phyloP scores from a whole-genome alignment of 2,113 vertebrate genomes.

The Clarias batrachus region DNA sequence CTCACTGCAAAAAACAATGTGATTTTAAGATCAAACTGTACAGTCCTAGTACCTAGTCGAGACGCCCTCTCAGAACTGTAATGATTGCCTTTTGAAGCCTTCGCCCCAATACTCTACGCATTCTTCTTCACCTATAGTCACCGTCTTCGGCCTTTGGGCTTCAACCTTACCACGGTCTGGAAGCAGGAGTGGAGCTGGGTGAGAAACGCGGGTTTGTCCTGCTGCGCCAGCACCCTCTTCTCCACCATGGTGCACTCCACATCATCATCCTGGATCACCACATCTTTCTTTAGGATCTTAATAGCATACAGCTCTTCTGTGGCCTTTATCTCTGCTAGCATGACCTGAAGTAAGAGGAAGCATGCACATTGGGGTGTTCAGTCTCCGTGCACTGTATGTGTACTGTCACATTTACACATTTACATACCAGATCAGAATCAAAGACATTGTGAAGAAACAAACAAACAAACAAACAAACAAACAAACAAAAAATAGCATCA shows the following conservation, averaged over 20 bases:
- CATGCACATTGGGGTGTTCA: not conserved
- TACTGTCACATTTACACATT: too few relatives aligned
- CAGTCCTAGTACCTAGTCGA: not conserved
- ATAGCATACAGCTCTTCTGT: constrained; percentile 86
- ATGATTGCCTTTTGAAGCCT: not conserved
- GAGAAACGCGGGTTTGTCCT: constrained; percentile 88
- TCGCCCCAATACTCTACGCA: not conserved
- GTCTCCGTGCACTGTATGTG: not conserved
- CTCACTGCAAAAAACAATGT: too few relatives aligned
- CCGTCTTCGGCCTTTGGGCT: too few relatives aligned
- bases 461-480: not conserved
- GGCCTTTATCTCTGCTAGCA: constrained; percentile 89
- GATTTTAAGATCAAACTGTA: too few relatives aligned
- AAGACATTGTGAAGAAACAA: not conserved
- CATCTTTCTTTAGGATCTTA: constrained; percentile 95
- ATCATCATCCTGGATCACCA: constrained; percentile 96
- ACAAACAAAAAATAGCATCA: not conserved
- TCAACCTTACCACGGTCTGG: constrained; percentile 85
- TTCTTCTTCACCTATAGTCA: not conserved
- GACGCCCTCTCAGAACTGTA: not conserved
- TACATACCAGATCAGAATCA: not conserved
- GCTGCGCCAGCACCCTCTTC: constrained; percentile 87
- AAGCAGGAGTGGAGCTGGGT: constrained; percentile 95
- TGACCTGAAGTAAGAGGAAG: constrained; percentile 74
- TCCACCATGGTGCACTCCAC: constrained; percentile 97